Evolutionary conservation across 1,140 invertebrate species (phyloP).

Genomic region (Zaprionus nigranus): DNA sequence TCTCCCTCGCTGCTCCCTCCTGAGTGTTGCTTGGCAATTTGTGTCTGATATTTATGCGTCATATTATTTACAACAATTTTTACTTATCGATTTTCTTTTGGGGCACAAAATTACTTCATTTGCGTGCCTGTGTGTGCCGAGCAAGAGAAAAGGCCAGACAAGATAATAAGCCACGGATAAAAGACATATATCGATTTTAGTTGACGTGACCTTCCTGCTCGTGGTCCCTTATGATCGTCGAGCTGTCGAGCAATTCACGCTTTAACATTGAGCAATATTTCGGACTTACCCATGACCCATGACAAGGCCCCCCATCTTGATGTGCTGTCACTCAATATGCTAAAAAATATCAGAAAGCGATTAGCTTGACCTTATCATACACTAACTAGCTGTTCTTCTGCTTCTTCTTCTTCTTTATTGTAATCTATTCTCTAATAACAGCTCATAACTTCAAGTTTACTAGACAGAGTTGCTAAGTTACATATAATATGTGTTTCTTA

Average conservation of each 20-base stretch:
- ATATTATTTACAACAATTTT: constrained; percentile 66
- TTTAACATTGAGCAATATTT: not conserved
- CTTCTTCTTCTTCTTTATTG: no score
- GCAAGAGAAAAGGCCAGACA: not conserved
- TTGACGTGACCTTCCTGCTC: not conserved
- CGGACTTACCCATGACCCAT: not conserved
- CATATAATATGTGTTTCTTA: no score
- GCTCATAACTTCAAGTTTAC: no score
- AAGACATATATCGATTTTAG: constrained; percentile 2
- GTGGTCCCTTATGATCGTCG: not conserved
- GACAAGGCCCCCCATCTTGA: not conserved
- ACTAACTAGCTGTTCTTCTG: no score
- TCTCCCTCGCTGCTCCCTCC: not conserved
- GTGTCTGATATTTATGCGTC: constrained; percentile 49
- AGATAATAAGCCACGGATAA: not conserved
- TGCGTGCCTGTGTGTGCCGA: constrained; percentile 7
- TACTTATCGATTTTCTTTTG: constrained; percentile 64
- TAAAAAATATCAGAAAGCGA: not conserved
- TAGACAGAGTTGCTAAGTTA: no score
- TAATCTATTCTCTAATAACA: no score
- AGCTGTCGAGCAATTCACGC: not conserved
- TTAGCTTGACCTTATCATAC: no score
- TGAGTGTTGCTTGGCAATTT: constrained; percentile 18
- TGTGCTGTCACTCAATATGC: not conserved
- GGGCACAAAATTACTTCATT: constrained; percentile 12